Conservation (phyloP, 1,140 invertebrate genomes). For the Sitophilus oryzae region DNA sequence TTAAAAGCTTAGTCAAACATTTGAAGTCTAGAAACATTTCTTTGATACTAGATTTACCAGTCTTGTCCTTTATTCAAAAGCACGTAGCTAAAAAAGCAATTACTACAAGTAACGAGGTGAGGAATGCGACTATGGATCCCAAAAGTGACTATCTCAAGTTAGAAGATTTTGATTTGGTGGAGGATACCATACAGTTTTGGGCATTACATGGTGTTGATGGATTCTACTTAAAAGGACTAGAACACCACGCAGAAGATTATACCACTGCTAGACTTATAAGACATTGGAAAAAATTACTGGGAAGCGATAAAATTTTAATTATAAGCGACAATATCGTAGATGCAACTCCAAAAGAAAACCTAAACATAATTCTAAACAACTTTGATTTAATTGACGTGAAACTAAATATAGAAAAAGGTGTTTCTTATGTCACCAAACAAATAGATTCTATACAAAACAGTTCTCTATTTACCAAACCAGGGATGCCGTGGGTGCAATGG, state of each 20-base stretch:
- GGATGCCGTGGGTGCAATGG: slow-evolving; percentile 73
- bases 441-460: slow-evolving; percentile 53
- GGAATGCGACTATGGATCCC: slow-evolving; percentile 22
- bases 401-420: slow-evolving; percentile 54
- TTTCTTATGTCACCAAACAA: slow-evolving; percentile 50
- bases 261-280: slow-evolving; percentile 49
- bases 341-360: slow-evolving; percentile 40
- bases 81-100: slow-evolving; percentile 21
- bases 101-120: background rate
- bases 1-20: slow-evolving; percentile 45
- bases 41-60: slow-evolving; percentile 68
- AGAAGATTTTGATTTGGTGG: slow-evolving; percentile 40
- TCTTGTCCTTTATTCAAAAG: slow-evolving; percentile 53
- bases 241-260: slow-evolving; percentile 45
- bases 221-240: slow-evolving; percentile 69
- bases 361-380: slow-evolving; percentile 52
- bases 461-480: slow-evolving; percentile 53
- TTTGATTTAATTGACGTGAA: slow-evolving; percentile 67
- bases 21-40: slow-evolving; percentile 63
- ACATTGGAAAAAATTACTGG: slow-evolving; percentile 62
- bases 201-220: slow-evolving; percentile 62
- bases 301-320: slow-evolving; percentile 57
- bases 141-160: slow-evolving; percentile 27
- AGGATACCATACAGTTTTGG: slow-evolving; percentile 61
- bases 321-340: slow-evolving; percentile 55